Base-by-base conservation (phyloP, 2,113 vertebrate genomes). In the Pachyramphus minor region DNA sequence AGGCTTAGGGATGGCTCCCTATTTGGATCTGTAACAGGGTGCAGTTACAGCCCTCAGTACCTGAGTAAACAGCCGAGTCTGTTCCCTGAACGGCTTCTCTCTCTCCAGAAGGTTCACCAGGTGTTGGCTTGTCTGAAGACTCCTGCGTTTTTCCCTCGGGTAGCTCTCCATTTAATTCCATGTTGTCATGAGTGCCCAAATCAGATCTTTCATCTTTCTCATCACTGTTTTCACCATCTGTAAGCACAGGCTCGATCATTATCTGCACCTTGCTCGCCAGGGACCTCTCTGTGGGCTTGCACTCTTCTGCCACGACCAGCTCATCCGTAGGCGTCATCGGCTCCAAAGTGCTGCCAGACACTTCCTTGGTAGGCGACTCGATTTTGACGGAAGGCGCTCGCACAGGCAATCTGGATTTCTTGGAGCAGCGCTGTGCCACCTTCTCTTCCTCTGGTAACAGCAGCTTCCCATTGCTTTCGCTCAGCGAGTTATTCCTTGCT, bases 331-430 rank as follows among this genome's bases (percentile, higher is more conserved):
- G 91, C 0, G 4, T 23, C 72, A 86, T 93, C 47, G 87, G 87
- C 85, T 94, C 87, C 47, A 84, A 59, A 0, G 1, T 8, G 67
- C 87, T 78, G 76, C 95, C 95, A 58, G 52, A 21, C 81, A 35
- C 87, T 28, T 93, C 96, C 52, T 22, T 67, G 59, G 73, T 47
- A 6, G 95, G 94, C 0, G 86, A 87, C 56, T 97, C 90, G 0
- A 45, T 84, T 23, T 87, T 96, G 69, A 90, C 3, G 33, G 97
- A 94, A 80, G 96, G 89, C 0, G 22, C 93, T 78, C 96, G 67
- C 35, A 97, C 76, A 18, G 97, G 97, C 93, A 98, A 13, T 53
- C 95, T 98, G 73, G 97, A 98, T 73, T 95, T 97, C 92, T 93
- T 97, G 62, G 90, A 67, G 85, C 90, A 88, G 55, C 11, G 33